These are phyloP conservation scores for Psylliodes chrysocephalus DNA, from an alignment of 2,888 invertebrate genomes.

Conservation along the genomic window DNA sequence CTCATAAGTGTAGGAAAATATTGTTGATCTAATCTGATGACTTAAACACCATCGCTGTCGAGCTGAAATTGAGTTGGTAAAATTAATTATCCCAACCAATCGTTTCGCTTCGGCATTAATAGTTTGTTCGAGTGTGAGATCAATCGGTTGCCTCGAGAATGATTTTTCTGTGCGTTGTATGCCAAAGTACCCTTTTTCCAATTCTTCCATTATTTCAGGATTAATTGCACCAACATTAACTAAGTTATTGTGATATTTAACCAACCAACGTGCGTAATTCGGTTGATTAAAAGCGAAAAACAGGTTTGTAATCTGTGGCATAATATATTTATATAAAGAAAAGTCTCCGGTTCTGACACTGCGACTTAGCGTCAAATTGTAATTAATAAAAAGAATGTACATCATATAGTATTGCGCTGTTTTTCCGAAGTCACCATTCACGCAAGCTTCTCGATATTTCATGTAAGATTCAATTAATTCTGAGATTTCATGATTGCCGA, in stretches of 20 bases:
- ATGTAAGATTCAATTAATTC: conserved; percentile 1
- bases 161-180: conserved; percentile 38
- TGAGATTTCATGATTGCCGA: conserved; percentile 8
- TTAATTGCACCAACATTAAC: conserved; percentile 24
- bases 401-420: conserved; percentile 43
- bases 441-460: conserved; percentile 7
- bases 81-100: conserved; percentile 13
- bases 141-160: conserved; percentile 35
- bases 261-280: conserved; percentile 39
- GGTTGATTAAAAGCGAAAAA: conserved; percentile 36
- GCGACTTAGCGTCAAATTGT: conserved; percentile 47
- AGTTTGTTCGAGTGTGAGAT: conserved; percentile 48
- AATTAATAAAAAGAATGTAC: conserved; percentile 49
- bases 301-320: conserved; percentile 40
- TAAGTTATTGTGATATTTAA: conserved; percentile 42
- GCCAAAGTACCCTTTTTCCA: conserved; percentile 37
- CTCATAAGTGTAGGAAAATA: conserved; percentile 29
- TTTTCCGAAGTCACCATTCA: conserved; percentile 20
- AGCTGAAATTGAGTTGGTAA: conserved; percentile 39
- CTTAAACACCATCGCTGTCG: conserved; percentile 39
- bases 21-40: conserved; percentile 36
- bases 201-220: conserved; percentile 26
- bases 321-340: conserved; percentile 42
- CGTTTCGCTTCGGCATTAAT: conserved; percentile 50
- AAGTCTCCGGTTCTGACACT: conserved; percentile 55